Percentiles rank a stretch among this genome's conserved stretches.
Evolutionary conservation across 2,888 invertebrate species (phyloP).

Genomic region (Fabriciana adippe): DNA sequence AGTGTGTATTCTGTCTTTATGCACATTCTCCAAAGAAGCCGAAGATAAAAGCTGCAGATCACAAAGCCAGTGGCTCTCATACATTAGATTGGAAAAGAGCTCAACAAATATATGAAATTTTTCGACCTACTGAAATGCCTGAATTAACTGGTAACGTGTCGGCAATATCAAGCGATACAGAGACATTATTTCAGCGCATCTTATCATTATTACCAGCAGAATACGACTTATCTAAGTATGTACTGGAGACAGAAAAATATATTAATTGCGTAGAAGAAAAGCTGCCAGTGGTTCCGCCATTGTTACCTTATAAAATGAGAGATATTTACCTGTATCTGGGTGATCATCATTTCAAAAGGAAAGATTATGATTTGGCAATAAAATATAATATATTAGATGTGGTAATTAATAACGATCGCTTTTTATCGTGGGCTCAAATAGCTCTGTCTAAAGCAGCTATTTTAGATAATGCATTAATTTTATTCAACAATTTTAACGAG

Average conservation of each 20-base stretch:
- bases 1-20: slow-evolving; percentile 91
- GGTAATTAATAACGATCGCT: slow-evolving; percentile 88
- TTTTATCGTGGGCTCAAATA: slow-evolving; percentile 97
- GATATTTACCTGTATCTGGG: slow-evolving; percentile 95
- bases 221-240: slow-evolving; percentile 84
- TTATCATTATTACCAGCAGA: slow-evolving; percentile 86
- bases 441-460: slow-evolving; percentile 90
- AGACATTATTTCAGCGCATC: slow-evolving; percentile 87
- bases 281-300: slow-evolving; percentile 77
- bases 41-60: slow-evolving; percentile 85
- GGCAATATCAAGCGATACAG: slow-evolving; percentile 92
- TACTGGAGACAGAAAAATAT: slow-evolving; percentile 85
- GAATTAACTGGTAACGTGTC: slow-evolving; percentile 89
- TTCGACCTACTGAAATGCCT: slow-evolving; percentile 89
- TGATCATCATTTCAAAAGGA: slow-evolving; percentile 95
- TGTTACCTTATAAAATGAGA: slow-evolving; percentile 83
- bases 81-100: slow-evolving; percentile 88
- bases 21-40: slow-evolving; percentile 87
- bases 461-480: slow-evolving; percentile 91
- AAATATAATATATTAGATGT: slow-evolving; percentile 93
- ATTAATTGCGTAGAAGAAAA: slow-evolving; percentile 84
- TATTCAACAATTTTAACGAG: slow-evolving; percentile 83
- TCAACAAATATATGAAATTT: slow-evolving; percentile 90
- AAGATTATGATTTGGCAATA: slow-evolving; percentile 88
- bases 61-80: slow-evolving; percentile 84